Conservation (phyloP, 2,113 vertebrate genomes). For the Melanerpes aurifrons region DNA sequence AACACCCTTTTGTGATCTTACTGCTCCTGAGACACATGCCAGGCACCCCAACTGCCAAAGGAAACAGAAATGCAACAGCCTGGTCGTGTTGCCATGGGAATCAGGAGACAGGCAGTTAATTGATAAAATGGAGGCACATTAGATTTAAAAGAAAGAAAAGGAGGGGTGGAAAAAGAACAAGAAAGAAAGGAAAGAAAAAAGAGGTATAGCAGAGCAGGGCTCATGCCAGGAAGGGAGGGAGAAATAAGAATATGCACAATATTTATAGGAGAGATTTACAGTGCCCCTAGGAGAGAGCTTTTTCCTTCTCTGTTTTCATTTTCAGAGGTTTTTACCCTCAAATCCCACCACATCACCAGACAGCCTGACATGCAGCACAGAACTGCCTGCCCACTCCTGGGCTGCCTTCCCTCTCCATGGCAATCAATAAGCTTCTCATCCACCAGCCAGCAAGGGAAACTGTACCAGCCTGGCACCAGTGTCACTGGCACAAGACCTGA, state of each 20-base stretch:
- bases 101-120: slow-evolving; percentile 40
- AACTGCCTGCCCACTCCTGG: fast-evolving
- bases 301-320: neutral
- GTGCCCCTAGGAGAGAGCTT: neutral
- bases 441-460: neutral
- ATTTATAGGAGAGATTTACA: neutral
- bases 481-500: neutral
- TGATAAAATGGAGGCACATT: slow-evolving; percentile 45
- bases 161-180: too few species aligned
- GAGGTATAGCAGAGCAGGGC: neutral
- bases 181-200: neutral
- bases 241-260: neutral
- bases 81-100: slow-evolving; percentile 55
- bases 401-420: fast-evolving
- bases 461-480: neutral
- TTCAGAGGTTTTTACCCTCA: neutral
- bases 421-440: neutral
- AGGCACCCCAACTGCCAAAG: slow-evolving; percentile 37
- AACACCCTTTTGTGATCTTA: slow-evolving; percentile 20
- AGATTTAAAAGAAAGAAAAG: neutral
- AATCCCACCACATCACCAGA: neutral
- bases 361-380: neutral
- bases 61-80: slow-evolving; percentile 43
- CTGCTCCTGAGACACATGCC: slow-evolving; percentile 4
- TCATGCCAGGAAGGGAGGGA: neutral